These are phyloP conservation scores for Drosophila ezoana DNA, from an alignment of 2,888 invertebrate species.

Conservation along the genomic window DNA sequence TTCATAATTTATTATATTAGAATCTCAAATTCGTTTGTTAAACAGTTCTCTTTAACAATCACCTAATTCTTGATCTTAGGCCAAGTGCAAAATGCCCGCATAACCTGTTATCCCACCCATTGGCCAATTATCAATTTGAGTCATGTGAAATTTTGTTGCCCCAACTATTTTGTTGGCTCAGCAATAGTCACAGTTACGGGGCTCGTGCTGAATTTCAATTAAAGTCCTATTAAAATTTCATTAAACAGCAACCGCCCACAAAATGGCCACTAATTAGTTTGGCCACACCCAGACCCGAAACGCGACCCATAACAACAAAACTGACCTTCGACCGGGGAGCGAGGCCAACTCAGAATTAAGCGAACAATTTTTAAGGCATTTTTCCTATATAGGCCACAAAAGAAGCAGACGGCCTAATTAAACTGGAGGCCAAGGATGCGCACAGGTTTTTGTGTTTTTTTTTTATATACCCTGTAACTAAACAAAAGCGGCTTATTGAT, in stretches of 20 bases:
- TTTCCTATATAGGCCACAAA: constrained; percentile 50
- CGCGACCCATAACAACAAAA: constrained; percentile 14
- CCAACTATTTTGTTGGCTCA: neutral
- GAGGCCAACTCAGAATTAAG: constrained; percentile 34
- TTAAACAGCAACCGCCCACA: constrained; percentile 68
- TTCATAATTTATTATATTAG: too few relatives aligned
- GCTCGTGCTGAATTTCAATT: constrained; percentile 60
- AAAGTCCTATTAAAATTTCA: constrained; percentile 72
- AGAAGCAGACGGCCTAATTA: constrained; percentile 64
- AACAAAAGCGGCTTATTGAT: neutral
- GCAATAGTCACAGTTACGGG: constrained; percentile 2
- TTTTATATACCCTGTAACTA: constrained; percentile 1
- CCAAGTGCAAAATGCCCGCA: neutral
- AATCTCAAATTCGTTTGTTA: too few relatives aligned
- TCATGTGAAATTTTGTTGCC: neutral
- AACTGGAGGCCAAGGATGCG: constrained; percentile 56
- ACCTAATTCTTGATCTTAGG: neutral
- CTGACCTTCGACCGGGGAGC: constrained; percentile 57
- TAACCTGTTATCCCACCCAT: neutral
- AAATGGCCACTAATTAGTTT: constrained; percentile 74
- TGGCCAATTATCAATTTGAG: neutral
- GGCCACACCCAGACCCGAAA: constrained; percentile 37
- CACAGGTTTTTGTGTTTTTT: constrained; percentile 25
- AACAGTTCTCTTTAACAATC: neutral
- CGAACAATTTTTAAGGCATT: constrained; percentile 37